Base-by-base conservation (phyloP, 2,888 invertebrate genomes). In the Melanargia galathea region DNA sequence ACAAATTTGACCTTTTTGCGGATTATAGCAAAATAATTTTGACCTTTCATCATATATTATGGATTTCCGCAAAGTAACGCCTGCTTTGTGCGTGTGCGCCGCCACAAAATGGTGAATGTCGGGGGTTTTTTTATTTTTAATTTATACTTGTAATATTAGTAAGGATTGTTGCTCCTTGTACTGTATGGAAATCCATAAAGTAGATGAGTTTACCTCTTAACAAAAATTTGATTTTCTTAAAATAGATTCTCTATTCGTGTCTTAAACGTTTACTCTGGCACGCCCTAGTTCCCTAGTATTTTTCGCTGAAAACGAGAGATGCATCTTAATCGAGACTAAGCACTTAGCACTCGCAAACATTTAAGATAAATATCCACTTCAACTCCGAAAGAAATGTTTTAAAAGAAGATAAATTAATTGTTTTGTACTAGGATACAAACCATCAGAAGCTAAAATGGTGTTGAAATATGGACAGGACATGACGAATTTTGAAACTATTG, bases 271-370 rank as follows among this genome's bases (percentile, higher is more conserved):
- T 24, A n/a, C 24, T 24, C 24, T 24, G 26, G 26, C 24, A 22
- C 48, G 24, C n/a, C 43, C 10, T 18, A 43, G 43, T n/a, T 7
- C 13, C 16, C 16, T n/a, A 49, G 18, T 18, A 51, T 51, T 51
- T 33, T 18, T 8, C 16, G 18, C 33, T 13, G 18, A 10, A 33
- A 26, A 49, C 51, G n/a, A 18, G 33, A 51, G 33, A 33, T 51
- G 51, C 33, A 51, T 51, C 33, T 33, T 33, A 51, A 51, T 51
- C 18, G 16, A 13, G 11, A 51, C 51, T 10, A 49, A 33, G 33
- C 51, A 51, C 51, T 51, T 30, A 51, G 51, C 18, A 18, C 18
- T 10, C 1, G 10, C 18, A 33, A 51, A 51, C 51, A 33, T 30
- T 30, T 20, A 10, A 51, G 18, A 16, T 51, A 51, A 51, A 51